Percentiles rank a stretch among this genome's conserved stretches.
Conservation (phyloP, 2,888 invertebrate species). For the Neoaliturus tenellus region DNA sequence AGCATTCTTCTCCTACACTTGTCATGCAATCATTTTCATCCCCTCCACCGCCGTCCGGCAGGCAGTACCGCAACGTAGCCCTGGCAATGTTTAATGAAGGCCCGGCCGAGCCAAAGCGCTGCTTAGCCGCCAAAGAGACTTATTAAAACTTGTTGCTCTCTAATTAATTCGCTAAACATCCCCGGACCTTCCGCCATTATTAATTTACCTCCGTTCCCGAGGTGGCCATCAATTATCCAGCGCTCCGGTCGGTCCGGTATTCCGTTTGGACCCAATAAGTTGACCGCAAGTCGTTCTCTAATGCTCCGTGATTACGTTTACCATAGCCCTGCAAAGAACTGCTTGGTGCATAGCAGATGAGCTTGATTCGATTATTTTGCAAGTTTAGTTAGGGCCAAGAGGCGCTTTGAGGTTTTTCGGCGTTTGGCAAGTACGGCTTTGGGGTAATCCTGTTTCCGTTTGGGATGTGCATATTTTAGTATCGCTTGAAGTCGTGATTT, state of each 20-base stretch:
- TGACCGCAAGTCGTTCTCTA: neutral
- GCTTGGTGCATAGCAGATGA: slow-evolving; percentile 18
- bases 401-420: neutral
- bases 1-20: no score
- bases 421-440: neutral
- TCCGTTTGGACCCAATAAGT: slow-evolving; percentile 35
- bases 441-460: no score
- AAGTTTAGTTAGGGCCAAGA: neutral
- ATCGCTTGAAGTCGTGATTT: no score
- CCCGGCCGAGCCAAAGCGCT: neutral
- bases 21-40: no score
- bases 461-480: no score
- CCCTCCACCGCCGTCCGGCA: neutral
- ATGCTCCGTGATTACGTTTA: no score
- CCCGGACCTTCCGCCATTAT: neutral
- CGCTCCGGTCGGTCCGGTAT: neutral
- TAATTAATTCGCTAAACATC: slow-evolving; percentile 55
- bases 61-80: neutral
- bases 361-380: neutral
- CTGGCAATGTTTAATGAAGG: slow-evolving; percentile 19
- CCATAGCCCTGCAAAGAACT: neutral
- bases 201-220: slow-evolving; percentile 14
- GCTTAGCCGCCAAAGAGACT: slow-evolving; percentile 28
- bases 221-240: slow-evolving; percentile 7
- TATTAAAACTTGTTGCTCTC: slow-evolving; percentile 42